phyloP scores from a whole-genome alignment of 1,140 invertebrate species.

The Drosophila micromelanica region DNA sequence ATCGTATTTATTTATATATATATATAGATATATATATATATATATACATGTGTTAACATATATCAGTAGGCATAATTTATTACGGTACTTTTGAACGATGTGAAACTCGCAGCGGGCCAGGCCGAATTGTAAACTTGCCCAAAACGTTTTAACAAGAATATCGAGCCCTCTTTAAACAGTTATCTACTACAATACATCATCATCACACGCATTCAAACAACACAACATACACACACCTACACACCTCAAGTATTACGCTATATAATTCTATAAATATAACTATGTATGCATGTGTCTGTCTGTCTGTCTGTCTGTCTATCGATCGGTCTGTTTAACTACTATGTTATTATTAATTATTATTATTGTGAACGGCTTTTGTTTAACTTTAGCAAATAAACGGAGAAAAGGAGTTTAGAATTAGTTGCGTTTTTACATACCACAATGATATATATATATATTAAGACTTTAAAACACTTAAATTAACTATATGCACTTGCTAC shows the following conservation, averaged over 20 bases:
- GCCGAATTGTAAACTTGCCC: constrained; percentile 6
- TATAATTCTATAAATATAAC: constrained; percentile 43
- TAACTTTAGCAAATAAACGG: constrained; percentile 37
- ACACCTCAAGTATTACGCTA: constrained; percentile 75
- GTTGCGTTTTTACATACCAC: constrained; percentile 60
- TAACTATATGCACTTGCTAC: constrained; percentile 20
- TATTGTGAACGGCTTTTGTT: constrained; percentile 46
- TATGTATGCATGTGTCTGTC: constrained; percentile 58
- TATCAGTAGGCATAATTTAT: constrained; percentile 8
- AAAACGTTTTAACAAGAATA: constrained; percentile 42
- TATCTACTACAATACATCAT: constrained; percentile 39
- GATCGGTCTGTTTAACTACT: constrained; percentile 6
- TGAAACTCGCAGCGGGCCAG: constrained; percentile 47
- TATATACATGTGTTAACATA: constrained; percentile 47
- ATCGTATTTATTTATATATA: constrained; percentile 30
- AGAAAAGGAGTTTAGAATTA: constrained; percentile 32
- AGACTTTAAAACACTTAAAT: constrained; percentile 75
- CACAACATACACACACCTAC: constrained; percentile 37
- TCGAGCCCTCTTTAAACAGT: constrained; percentile 47
- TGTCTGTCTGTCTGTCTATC: constrained; percentile 18
- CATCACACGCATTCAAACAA: constrained; percentile 11
- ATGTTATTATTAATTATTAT: constrained; percentile 16
- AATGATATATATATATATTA: constrained; percentile 33
- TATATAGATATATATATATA: constrained; percentile 20
- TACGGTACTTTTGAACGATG: constrained; percentile 57